These are phyloP conservation scores for Hycleus cichorii DNA, from an alignment of 1,140 invertebrate genomes.

Conservation along the genomic window DNA sequence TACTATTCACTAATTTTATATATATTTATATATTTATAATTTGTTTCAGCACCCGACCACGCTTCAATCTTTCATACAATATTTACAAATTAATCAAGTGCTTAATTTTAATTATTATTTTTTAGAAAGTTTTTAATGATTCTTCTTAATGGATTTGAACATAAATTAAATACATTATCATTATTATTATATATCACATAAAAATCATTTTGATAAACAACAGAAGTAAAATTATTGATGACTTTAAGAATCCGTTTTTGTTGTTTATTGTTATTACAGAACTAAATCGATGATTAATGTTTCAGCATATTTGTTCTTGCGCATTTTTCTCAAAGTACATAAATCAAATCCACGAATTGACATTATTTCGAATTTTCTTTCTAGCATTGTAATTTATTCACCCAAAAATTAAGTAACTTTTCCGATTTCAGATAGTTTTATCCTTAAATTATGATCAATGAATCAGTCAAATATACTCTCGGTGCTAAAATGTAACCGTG, in stretches of 20 bases:
- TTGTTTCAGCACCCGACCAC: conserved; percentile 21
- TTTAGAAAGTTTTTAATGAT: too few relatives aligned
- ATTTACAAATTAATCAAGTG: conserved; percentile 33
- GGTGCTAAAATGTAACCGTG: too few relatives aligned
- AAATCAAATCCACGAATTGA: conserved; percentile 4
- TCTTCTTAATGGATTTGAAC: conserved; percentile 8
- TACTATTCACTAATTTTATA: conserved; percentile 11
- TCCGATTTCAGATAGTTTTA: background rate
- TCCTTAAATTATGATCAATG: background rate
- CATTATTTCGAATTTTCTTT: conserved; percentile 6
- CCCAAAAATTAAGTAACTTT: conserved; percentile 3
- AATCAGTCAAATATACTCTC: conserved; percentile 4
- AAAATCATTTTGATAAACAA: conserved; percentile 25
- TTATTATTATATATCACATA: conserved; percentile 25
- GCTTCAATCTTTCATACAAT: conserved; percentile 26
- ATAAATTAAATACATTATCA: conserved; percentile 20
- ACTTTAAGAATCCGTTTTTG: too few relatives aligned
- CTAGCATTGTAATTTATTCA: conserved; percentile 4
- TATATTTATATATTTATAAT: conserved; percentile 15
- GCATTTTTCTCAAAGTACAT: too few relatives aligned
- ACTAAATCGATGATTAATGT: conserved; percentile 7
- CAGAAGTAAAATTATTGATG: conserved; percentile 20
- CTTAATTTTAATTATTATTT: background rate
- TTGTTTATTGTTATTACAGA: conserved; percentile 13
- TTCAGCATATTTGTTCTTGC: background rate